Base-by-base conservation (phyloP, 2,888 invertebrate species). In the Nephrocerus scutellatus region DNA sequence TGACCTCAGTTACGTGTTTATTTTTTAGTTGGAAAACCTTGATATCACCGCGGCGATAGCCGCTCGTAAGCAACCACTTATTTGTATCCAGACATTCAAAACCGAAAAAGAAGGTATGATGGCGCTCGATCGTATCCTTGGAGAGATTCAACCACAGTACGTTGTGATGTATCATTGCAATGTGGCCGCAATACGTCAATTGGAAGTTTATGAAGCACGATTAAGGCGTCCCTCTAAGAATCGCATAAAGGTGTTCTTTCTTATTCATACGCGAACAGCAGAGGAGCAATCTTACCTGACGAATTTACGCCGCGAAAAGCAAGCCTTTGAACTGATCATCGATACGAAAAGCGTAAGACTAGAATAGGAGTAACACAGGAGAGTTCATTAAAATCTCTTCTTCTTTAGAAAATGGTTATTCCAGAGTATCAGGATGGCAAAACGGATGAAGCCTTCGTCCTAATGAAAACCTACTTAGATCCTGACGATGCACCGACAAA, bases 251-350 rank as follows among this genome's bases (percentile, higher is more conserved):
- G 82, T 97, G 7, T 97, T 88, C 66, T 91, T 95, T 56, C 64
- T 98, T 32, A 78, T 95, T 49, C 92, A 95, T 62, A 81, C 82
- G 8, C 84, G 84, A 44, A 96, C 97, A 6, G 89, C 92, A 0
- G 98, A 98, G 70, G 98, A 98, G 66, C 97, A 98, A 70, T 81
- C 88, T 3, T 98, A 95, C 68, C 73, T 98, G 22, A 92, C 93
- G 2, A 78, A 85, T 1, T 70, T 98, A 39, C 76, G 90, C 47
- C 76, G 86, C 45, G 98, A 98, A 68, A 97, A 96, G 63, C 82
- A 87, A 58, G 88, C 96, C 0, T 97, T 98, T 67, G 95, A 97
- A 60, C 73, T 77, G 52, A 74, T 98, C 25, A 95, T 98, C 52
- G 79, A 83, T 60, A 85, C 90, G 19, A 97, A 96, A 74, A 84